Conservation (phyloP, 2,113 vertebrate genomes). For the Chaetodon trifascialis region DNA sequence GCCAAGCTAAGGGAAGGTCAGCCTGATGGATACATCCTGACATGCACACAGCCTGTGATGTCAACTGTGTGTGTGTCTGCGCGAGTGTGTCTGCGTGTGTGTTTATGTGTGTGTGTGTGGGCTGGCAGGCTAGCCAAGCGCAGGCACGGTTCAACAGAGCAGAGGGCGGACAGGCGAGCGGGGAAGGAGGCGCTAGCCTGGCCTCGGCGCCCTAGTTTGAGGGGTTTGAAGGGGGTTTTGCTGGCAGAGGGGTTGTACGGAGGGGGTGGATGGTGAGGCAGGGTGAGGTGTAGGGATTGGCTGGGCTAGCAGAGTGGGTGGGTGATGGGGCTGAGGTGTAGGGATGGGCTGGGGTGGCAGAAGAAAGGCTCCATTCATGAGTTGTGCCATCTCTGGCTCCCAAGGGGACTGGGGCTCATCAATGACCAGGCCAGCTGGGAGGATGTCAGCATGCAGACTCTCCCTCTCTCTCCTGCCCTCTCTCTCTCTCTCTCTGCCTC, state of each 20-base stretch:
- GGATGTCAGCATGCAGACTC: constrained; percentile 76
- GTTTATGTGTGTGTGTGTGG: constrained; percentile 42
- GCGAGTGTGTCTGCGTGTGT: constrained; percentile 36
- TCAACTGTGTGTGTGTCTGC: constrained; percentile 70
- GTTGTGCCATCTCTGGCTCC: constrained; percentile 79
- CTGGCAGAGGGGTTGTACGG: constrained; percentile 48
- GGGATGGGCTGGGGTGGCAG: constrained; percentile 56
- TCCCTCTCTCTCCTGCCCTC: constrained; percentile 4
- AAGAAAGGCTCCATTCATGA: constrained; percentile 81
- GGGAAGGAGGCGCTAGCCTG: constrained; percentile 66
- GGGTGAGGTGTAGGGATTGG: constrained; percentile 58
- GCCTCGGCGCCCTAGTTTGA: constrained; percentile 67
- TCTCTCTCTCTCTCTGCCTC: constrained; percentile 15
- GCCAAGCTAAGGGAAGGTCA: constrained; percentile 82
- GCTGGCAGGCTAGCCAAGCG: constrained; percentile 57
- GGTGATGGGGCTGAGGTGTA: constrained; percentile 55
- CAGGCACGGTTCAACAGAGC: constrained; percentile 71
- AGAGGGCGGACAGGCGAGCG: constrained; percentile 63
- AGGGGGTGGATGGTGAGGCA: constrained; percentile 33
- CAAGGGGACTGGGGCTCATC: constrained; percentile 72
- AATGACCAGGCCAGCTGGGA: constrained; percentile 82
- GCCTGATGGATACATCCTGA: constrained; percentile 84
- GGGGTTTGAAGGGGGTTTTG: constrained; percentile 49
- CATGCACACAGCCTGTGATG: constrained; percentile 82
- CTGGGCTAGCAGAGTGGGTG: constrained; percentile 43